Base-by-base conservation (phyloP, 1,140 invertebrate genomes). In the Palaemon carinicauda region DNA sequence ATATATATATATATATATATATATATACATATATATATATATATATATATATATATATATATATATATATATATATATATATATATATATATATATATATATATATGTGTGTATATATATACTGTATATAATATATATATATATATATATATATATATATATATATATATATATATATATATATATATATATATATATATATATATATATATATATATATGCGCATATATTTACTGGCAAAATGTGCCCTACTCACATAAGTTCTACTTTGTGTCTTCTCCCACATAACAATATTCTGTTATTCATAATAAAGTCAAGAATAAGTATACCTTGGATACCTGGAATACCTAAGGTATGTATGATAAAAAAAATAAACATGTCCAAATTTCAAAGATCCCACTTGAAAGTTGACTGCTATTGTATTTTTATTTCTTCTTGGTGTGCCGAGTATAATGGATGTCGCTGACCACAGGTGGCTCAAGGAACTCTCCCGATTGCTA, bases 1-100 rank as follows among this genome's bases (percentile, higher is more conserved):
- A 74, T 74, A 74, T 74, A 74, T 74, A 74, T 74, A 74, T 74
- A 74, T 74, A 74, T 74, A 74, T 74, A 74, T 74, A 74, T 74
- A 74, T 74, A 74, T 74, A 74, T 74, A 74, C 31, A 74, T 74
- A 74, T 74, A 74, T 74, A 74, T 74, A 74, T 74, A 74, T 74
- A 74, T 74, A 74, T 74, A 74, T 74, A 74, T 74, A 74, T 74
- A 74, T 74, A 74, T 74, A 74, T 74, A 74, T 74, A 74, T 74
- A 74, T 74, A 74, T 74, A 74, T 74, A 74, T 74, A 74, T 74
- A 74, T 74, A 74, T 74, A 74, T 74, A 74, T 74, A 74, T 74
- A 74, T 74, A 74, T 74, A 74, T 74, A 29, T 74, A 74, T 74
- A 74, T 74, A 74, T 74, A 74, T 74, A 74, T 74, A 31, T 74